Conservation (phyloP, 2,113 vertebrate genomes). For the Hoplias malabaricus region DNA sequence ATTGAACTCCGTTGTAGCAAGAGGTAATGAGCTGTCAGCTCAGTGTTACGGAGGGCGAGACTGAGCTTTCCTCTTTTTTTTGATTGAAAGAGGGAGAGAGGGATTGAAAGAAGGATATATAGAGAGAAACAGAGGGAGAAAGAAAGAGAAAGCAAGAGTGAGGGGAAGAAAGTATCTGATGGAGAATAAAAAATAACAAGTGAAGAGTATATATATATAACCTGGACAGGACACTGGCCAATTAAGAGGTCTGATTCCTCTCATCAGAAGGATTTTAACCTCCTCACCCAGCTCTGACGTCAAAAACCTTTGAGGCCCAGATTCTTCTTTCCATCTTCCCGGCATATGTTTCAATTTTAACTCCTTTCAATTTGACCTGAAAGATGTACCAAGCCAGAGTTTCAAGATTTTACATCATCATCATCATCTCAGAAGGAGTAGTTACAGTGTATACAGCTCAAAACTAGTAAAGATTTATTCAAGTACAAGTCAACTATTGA, state of each 20-base stretch:
- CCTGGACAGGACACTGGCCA: constrained; percentile 48
- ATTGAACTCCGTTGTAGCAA: constrained; percentile 67
- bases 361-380: neutral
- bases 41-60: constrained; percentile 42
- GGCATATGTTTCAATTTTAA: neutral
- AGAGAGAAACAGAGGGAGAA: constrained; percentile 31
- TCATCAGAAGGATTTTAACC: constrained; percentile 15
- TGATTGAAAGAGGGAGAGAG: constrained; percentile 36
- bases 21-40: constrained; percentile 70
- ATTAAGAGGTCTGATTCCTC: constrained; percentile 52
- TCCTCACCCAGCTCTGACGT: neutral
- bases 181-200: too few relatives aligned
- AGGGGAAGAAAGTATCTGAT: too few relatives aligned
- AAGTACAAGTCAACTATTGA: too few relatives aligned
- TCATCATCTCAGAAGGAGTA: too few relatives aligned
- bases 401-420: neutral
- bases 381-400: neutral
- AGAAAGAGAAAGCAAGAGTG: constrained; percentile 29
- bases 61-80: constrained; percentile 46
- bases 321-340: neutral
- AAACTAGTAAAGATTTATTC: too few relatives aligned
- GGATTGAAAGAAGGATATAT: constrained; percentile 36
- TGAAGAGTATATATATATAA: too few relatives aligned
- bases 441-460: too few relatives aligned
- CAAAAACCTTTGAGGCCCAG: neutral